Evolutionary conservation across 1,140 invertebrate species (phyloP).

Genomic region (Olivierus martensii): DNA sequence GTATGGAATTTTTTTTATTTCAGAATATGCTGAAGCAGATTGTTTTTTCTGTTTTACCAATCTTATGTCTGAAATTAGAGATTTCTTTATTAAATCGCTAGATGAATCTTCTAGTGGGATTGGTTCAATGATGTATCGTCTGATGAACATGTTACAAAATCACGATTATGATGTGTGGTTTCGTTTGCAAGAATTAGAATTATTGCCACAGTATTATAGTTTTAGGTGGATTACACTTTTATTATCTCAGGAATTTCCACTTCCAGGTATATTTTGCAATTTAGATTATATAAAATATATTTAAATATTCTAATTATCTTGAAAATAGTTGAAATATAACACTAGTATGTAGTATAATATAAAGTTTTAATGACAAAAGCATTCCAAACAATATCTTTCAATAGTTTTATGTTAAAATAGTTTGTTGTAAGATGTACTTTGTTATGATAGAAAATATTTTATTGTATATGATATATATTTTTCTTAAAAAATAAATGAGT

Average conservation of each 20-base stretch:
- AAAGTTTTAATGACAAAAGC: background rate
- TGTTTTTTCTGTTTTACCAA: slow-evolving; percentile 92
- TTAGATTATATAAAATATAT: background rate
- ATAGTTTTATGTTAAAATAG: no score
- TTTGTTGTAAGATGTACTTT: no score
- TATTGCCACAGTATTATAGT: slow-evolving; percentile 90
- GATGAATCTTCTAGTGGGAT: slow-evolving; percentile 82
- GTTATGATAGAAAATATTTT: no score
- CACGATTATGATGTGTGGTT: slow-evolving; percentile 64
- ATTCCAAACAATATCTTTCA: no score
- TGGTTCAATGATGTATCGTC: slow-evolving; percentile 63
- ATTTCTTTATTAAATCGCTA: slow-evolving; percentile 92
- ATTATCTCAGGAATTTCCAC: slow-evolving; percentile 90
- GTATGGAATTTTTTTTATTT: no score
- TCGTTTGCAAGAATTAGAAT: slow-evolving; percentile 54
- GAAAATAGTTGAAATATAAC: background rate
- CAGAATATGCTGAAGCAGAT: slow-evolving; percentile 89
- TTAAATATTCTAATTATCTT: background rate
- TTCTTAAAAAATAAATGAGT: no score
- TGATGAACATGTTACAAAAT: slow-evolving; percentile 56
- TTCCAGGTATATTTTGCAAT: slow-evolving; percentile 41
- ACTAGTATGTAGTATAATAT: background rate
- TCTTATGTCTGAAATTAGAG: slow-evolving; percentile 59
- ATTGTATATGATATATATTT: no score
- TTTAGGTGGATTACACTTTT: slow-evolving; percentile 96